Percentiles rank a stretch among this genome's conserved stretches.
phyloP scores from a whole-genome alignment of 2,888 invertebrate species.

The Andrena fulva region DNA sequence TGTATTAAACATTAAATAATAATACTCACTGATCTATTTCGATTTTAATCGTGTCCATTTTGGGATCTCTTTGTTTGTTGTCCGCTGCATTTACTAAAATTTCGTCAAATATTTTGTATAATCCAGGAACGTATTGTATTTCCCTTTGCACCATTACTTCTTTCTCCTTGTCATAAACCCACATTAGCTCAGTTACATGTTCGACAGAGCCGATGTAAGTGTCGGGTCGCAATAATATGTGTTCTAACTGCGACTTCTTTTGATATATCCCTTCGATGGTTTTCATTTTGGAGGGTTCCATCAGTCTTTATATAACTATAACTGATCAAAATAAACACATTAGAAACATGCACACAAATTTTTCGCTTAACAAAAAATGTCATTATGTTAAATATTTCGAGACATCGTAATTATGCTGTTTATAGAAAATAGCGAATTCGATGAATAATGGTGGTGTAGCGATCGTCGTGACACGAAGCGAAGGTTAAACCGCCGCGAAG shows the following conservation, averaged over 20 bases:
- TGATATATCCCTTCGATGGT: slow-evolving; percentile 98
- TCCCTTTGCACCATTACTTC: slow-evolving; percentile 93
- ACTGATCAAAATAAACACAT: slow-evolving; percentile 1
- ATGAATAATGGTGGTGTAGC: background rate
- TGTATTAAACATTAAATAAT: background rate
- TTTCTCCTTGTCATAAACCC: slow-evolving; percentile 93
- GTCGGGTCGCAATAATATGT: slow-evolving; percentile 98
- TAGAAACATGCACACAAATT: background rate
- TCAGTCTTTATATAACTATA: slow-evolving; percentile 39
- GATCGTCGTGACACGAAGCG: too few relatives aligned
- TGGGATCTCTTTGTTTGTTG: slow-evolving; percentile 96
- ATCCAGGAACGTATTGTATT: slow-evolving; percentile 96
- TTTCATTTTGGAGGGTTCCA: slow-evolving; percentile 84
- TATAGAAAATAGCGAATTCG: background rate
- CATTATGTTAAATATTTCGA: too few relatives aligned
- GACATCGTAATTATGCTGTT: background rate
- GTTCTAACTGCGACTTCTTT: slow-evolving; percentile 99
- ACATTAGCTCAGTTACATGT: slow-evolving; percentile 93
- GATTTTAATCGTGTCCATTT: slow-evolving; percentile 96
- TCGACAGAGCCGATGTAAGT: slow-evolving; percentile 99
- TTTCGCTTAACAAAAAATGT: too few relatives aligned
- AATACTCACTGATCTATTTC: slow-evolving; percentile 90
- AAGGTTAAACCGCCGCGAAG: too few relatives aligned
- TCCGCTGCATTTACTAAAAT: slow-evolving; percentile 99
- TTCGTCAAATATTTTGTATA: slow-evolving; percentile 99